Evolutionary conservation across 1,140 invertebrate species (phyloP), one percentile per base, ranked within the genome.

Genomic region (Venturia canescens): DNA sequence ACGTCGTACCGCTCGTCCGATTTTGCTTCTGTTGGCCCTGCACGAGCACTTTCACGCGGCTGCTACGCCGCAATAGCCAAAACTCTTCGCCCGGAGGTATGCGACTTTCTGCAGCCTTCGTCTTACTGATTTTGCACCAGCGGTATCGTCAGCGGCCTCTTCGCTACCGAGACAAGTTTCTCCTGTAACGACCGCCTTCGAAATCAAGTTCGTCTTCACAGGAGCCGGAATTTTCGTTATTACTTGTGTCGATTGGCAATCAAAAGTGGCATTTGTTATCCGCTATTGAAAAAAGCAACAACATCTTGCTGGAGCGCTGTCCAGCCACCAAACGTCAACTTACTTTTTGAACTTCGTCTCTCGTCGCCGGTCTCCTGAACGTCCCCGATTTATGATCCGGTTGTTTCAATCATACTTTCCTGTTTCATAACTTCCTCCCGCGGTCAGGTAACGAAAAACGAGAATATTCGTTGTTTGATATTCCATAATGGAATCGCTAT

Each of bases 71-170:
- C 50, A 26, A n/a, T n/a, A 11, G 27, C 60, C 21, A 27, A 27
- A 23, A 3, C 7, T 31, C 15, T 31, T 69, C 27, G 13, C 66
- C 66, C 16, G 15, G 15, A 18, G 66, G 66, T 31, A 69, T 69
- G 66, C 66, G 66, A 69, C 26, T 69, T 69, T 31, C 27, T 69
- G 16, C 66, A 69, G 29, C 16, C 86, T 79, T 78, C 79, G 85
- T 85, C 86, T 86, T 89, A 87, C 84, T 86, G 88, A 69, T 69
- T 29, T 21, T 15, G 31, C 29, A 27, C n/a, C 6, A 3, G 26
- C 66, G 66, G 26, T 31, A 87, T 91, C 90, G 88, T 90, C 90
- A 87, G 83, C 85, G 86, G 83, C 82, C 83, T 84, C 85, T 88
- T 88, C 87, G 86, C 86, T 86, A 87, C 86, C 81, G 85, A 85